Base-by-base conservation (phyloP, 2,888 invertebrate genomes). In the Lypha dubia region DNA sequence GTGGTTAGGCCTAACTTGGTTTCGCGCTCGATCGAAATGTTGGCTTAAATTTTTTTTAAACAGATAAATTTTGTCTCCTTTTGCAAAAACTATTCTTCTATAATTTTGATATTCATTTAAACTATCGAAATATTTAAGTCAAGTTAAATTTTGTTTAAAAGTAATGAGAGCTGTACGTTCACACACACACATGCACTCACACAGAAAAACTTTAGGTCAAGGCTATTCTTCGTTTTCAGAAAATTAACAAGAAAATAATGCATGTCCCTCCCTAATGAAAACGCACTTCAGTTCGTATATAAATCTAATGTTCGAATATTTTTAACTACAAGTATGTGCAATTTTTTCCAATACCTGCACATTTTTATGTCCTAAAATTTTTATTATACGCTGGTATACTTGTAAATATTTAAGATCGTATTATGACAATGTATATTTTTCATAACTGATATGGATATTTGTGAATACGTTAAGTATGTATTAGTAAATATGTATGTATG, bases 351-450 rank as follows among this genome's bases (percentile, higher is more conserved):
- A 49, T 41, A 41, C 41, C 28, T 41, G 56, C 24, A 56, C 32
- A 56, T 44, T 58, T 56, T 44, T 71, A 35, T 65, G 46, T 35
- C 15, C 28, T 53, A 13, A 9, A 63, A 28, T 13, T 65, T 28
- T 3, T 28, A 51, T 63, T 41, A 41, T 38, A 41, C 67, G 46
- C 28, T 41, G 60, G 32, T 49, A 44, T 49, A 65, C 44, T 75
- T 77, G 68, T 77, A 68, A 77, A 68, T 77, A 77, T 77, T 77
- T 51, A 67, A 77, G 68, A 38, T 32, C n/a, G 60, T 51, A 63
- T 67, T 60, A 68, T 41, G 41, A 77, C 41, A 41, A 24, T 53
- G 65, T 17, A 53, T 41, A 49, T 49, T 32, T 49, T 35, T 67
- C 13, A n/a, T 5, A 38, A 8, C 28, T 17, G 35, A 32, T n/a